Evolutionary conservation across 2,888 invertebrate species (phyloP), one percentile per base, ranked within the genome.

Genomic region (Philhelius pedissequus): DNA sequence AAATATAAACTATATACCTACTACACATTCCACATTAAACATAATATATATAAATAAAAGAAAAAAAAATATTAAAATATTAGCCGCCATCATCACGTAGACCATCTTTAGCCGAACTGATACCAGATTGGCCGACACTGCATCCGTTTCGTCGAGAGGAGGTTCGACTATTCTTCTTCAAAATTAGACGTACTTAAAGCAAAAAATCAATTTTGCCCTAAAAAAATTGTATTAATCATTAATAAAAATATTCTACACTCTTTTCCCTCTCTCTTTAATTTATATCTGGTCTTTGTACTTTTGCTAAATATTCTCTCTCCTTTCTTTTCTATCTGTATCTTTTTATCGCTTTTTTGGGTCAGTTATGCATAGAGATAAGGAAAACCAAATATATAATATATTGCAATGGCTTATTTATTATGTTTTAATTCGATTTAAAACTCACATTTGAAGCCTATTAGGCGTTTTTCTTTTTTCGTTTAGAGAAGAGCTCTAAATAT

Each of bases 41-140:
- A 66, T 40, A 73, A 52, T 58, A 54, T 69, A 38, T 18, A 18
- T 43, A 43, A 40, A 40, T 35, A 76, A 81, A 66, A 60, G 74
- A 58, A 76, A 35, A 78, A 20, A 54, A 75, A 70, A 64, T 62
- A 52, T 77, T 82, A 20, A 70, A 75, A 74, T 52, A 69, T 73
- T 90, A 92, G 92, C 88, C 89, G 74, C 90, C 90, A 91, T 91
- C 93, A 92, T 93, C 93, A 89, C 95, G 97, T 94, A 94, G 97
- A 94, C 96, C 95, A 91, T 97, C 97, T 91, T 94, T 97, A 93
- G 97, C 97, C 90, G 98, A 98, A 93, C 94, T 97, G 94, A 98
- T 98, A 92, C 98, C 97, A 91, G 98, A 98, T 94, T 98, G 98
- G 97, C 98, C 98, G 91, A 95, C 95, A 92, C 88, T 92, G 79